These are phyloP conservation scores for Coreoperca whiteheadi DNA, from an alignment of 2,113 vertebrate genomes.

Conservation along the genomic window DNA sequence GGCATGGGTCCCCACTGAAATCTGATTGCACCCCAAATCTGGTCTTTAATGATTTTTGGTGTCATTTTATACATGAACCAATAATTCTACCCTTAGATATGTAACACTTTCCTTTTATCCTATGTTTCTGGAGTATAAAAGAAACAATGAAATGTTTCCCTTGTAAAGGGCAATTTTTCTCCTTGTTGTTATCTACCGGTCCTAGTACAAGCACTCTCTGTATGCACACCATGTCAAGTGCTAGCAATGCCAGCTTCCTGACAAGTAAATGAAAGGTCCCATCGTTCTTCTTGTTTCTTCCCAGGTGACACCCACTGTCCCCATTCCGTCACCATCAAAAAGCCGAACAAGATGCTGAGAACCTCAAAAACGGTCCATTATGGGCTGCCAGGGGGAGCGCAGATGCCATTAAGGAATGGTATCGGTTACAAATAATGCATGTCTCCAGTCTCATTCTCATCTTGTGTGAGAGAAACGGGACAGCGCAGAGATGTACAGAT, in stretches of 20 bases:
- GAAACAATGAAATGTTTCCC: conserved; percentile 55
- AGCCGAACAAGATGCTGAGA: conserved; percentile 76
- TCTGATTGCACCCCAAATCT: too few relatives aligned
- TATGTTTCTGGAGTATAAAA: conserved; percentile 21
- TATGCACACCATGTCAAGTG: conserved; percentile 76
- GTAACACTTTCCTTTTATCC: conserved; percentile 24
- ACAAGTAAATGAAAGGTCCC: conserved; percentile 83
- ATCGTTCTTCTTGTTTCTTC: conserved; percentile 80
- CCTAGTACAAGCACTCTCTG: conserved; percentile 65
- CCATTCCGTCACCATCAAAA: conserved; percentile 86
- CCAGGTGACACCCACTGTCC: conserved; percentile 82
- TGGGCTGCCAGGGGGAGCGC: conserved; percentile 78
- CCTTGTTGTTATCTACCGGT: conserved; percentile 67
- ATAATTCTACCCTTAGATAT: conserved; percentile 9
- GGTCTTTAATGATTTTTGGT: conserved; percentile 2
- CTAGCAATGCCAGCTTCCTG: conserved; percentile 70
- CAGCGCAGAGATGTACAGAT: conserved; percentile 57
- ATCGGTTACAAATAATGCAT: conserved; percentile 87
- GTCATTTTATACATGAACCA: conserved; percentile 3
- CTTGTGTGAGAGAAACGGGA: conserved; percentile 67
- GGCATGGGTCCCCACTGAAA: too few relatives aligned
- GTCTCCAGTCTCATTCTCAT: conserved; percentile 76
- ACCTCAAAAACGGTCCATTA: conserved; percentile 84
- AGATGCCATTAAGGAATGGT: conserved; percentile 83
- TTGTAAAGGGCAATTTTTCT: conserved; percentile 61